Evolutionary conservation across 2,888 invertebrate genomes (phyloP).

Genomic region (Brachyptera risi): DNA sequence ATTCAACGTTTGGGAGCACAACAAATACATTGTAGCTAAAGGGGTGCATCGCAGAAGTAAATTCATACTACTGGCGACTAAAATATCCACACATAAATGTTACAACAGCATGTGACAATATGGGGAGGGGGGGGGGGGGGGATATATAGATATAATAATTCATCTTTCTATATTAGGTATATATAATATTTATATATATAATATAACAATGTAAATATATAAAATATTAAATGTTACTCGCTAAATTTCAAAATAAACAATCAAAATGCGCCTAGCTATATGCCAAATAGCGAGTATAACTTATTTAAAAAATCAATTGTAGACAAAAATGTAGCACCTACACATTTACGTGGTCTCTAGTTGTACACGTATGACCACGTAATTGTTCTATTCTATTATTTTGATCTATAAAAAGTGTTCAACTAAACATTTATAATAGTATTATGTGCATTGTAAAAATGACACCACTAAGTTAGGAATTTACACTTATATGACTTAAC

Average conservation of each 20-base stretch:
- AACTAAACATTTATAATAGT: neutral
- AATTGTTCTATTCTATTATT: neutral
- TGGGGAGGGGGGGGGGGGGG: too few relatives aligned
- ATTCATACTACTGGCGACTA: conserved; percentile 10
- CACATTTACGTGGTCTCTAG: too few relatives aligned
- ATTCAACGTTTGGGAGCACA: conserved; percentile 10
- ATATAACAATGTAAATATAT: conserved; percentile 33
- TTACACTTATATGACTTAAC: neutral
- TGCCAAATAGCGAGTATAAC: conserved; percentile 25
- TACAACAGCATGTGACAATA: conserved; percentile 19
- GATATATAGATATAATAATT: conserved; percentile 22
- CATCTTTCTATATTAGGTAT: conserved; percentile 24
- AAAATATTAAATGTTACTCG: conserved; percentile 33
- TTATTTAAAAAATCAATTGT: conserved; percentile 18
- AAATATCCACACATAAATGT: neutral
- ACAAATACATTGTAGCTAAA: conserved; percentile 25
- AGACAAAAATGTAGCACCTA: conserved; percentile 28
- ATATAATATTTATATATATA: conserved; percentile 37
- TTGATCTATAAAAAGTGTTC: neutral
- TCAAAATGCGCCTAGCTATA: conserved; percentile 26
- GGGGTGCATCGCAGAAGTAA: conserved; percentile 11
- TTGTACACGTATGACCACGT: too few relatives aligned
- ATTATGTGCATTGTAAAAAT: conserved; percentile 5
- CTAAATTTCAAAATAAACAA: conserved; percentile 29
- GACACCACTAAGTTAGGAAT: neutral